These are phyloP conservation scores for Lutraria rhynchaena DNA, from an alignment of 1,140 invertebrate genomes.

Conservation along the genomic window DNA sequence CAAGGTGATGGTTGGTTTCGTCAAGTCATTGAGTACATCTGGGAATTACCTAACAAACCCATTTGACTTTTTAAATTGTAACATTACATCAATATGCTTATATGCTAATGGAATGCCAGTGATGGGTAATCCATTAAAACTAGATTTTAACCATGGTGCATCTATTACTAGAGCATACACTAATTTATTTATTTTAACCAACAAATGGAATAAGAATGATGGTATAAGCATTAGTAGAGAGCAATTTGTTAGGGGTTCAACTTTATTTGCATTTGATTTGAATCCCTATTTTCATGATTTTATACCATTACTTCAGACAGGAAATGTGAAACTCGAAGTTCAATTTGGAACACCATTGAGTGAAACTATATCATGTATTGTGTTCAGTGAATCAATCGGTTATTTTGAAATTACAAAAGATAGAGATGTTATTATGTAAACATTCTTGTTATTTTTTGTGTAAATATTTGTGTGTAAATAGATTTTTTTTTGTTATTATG, in stretches of 20 bases:
- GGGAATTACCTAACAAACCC: conserved; percentile 40
- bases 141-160: conserved; percentile 19
- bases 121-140: conserved; percentile 28
- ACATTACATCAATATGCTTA: conserved; percentile 23
- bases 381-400: conserved; percentile 20
- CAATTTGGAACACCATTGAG: conserved; percentile 24
- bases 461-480: background rate
- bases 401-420: conserved; percentile 30
- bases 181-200: conserved; percentile 11
- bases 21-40: conserved; percentile 35
- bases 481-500: background rate
- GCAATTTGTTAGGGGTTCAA: conserved; percentile 25
- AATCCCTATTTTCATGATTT: conserved; percentile 35
- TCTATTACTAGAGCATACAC: conserved; percentile 29
- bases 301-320: conserved; percentile 37
- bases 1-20: conserved; percentile 26
- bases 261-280: conserved; percentile 33
- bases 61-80: conserved; percentile 40
- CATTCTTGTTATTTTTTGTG: background rate
- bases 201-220: conserved; percentile 10
- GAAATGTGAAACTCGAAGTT: conserved; percentile 29
- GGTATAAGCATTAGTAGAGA: conserved; percentile 32
- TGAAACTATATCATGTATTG: conserved; percentile 27
- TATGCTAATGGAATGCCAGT: conserved; percentile 48
- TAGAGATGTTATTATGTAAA: background rate